Evolutionary conservation across 2,888 invertebrate species (phyloP).

Genomic region (Xylocampa areola): DNA sequence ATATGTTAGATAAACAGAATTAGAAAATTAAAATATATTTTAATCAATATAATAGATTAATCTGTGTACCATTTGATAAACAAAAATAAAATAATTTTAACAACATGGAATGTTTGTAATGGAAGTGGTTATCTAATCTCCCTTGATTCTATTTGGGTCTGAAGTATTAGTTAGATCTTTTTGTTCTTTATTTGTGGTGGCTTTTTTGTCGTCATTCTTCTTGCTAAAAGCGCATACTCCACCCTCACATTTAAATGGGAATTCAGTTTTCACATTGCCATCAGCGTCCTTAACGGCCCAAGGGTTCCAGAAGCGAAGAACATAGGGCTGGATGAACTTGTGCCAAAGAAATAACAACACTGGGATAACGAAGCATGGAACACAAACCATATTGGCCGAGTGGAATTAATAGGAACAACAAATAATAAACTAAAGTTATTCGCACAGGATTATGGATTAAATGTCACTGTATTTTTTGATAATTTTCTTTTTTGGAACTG

Average conservation of each 20-base stretch:
- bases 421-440: not conserved
- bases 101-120: too few species aligned
- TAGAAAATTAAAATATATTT: too few species aligned
- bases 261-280: slow-evolving; percentile 90
- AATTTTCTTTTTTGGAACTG: not conserved
- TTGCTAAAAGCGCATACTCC: slow-evolving; percentile 85
- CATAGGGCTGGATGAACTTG: slow-evolving; percentile 94
- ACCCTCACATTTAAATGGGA: slow-evolving; percentile 90
- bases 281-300: slow-evolving; percentile 92
- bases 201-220: slow-evolving; percentile 62
- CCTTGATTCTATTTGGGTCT: slow-evolving; percentile 62
- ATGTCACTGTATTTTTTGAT: not conserved
- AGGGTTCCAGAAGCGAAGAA: slow-evolving; percentile 95
- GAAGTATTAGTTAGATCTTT: slow-evolving; percentile 40
- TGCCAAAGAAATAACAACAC: slow-evolving; percentile 95
- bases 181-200: slow-evolving; percentile 54
- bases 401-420: slow-evolving; percentile 8
- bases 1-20: not conserved
- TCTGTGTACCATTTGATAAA: too few species aligned
- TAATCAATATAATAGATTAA: too few species aligned
- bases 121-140: slow-evolving; percentile 64
- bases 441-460: slow-evolving; percentile 1
- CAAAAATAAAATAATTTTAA: not conserved
- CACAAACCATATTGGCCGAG: slow-evolving; percentile 92
- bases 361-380: slow-evolving; percentile 96